phyloP scores from a whole-genome alignment of 2,113 vertebrate species.

The Sardina pilchardus region DNA sequence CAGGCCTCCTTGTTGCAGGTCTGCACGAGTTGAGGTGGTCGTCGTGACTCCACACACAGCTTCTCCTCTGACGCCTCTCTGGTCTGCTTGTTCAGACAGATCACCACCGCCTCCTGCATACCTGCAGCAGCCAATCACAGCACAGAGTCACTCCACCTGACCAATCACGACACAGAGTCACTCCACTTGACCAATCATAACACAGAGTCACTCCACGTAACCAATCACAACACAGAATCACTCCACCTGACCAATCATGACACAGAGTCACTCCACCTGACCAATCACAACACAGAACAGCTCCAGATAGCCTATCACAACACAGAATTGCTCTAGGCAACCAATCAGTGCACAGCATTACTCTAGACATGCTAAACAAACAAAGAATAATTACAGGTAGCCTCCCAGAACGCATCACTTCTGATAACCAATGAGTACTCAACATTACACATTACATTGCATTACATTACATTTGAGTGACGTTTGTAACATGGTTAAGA shows the following conservation, averaged over 20 bases:
- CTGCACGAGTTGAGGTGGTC: constrained; percentile 85
- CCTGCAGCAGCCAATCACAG: constrained; percentile 69
- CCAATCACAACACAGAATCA: not conserved
- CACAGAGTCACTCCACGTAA: not conserved
- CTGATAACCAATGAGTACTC: not conserved
- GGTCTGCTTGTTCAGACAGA: constrained; percentile 94
- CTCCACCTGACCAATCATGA: not conserved
- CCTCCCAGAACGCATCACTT: not conserved
- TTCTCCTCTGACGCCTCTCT: constrained; percentile 77
- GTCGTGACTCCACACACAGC: constrained; percentile 78
- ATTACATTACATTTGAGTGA: too few relatives aligned
- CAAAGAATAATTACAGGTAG: not conserved
- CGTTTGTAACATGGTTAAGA: too few relatives aligned
- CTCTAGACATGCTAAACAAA: too few relatives aligned
- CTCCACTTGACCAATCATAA: not conserved
- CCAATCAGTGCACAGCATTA: not conserved
- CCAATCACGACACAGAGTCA: not conserved
- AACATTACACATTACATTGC: too few relatives aligned
- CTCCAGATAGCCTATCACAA: constrained; percentile 17
- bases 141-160: not conserved
- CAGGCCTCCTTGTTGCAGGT: constrained; percentile 85
- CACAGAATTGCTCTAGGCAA: not conserved
- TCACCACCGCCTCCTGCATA: constrained; percentile 90
- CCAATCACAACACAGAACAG: not conserved
- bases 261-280: too few relatives aligned